Evolutionary conservation across 1,140 invertebrate species (phyloP).

Genomic region (Ridgeia piscesae): DNA sequence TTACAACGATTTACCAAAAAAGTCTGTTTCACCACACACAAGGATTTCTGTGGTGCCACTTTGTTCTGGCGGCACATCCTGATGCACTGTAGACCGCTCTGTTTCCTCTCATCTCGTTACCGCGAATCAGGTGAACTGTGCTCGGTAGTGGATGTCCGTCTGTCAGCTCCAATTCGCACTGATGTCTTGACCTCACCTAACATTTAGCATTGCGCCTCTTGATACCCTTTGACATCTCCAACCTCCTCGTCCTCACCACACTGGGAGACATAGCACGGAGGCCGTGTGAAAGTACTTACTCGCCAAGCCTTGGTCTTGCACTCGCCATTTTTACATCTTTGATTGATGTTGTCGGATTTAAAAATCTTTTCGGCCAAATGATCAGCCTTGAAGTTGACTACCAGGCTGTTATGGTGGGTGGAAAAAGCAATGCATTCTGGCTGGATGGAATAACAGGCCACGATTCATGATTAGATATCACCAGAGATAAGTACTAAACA

Average conservation of each 20-base stretch:
- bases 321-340: background rate
- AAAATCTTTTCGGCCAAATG: background rate
- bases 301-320: background rate
- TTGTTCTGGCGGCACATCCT: background rate
- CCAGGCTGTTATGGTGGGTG: background rate
- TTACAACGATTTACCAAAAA: background rate
- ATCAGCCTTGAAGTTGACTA: background rate
- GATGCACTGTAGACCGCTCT: background rate
- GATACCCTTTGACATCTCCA: background rate
- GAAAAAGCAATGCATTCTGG: background rate
- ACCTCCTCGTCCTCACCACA: background rate
- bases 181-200: background rate
- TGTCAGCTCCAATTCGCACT: background rate
- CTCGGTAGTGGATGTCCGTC: background rate
- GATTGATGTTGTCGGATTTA: background rate
- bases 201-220: background rate
- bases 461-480: background rate
- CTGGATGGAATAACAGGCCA: background rate
- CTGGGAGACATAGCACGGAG: background rate
- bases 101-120: background rate
- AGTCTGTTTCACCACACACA: too few relatives aligned
- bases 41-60: too few relatives aligned
- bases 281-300: background rate
- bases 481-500: background rate
- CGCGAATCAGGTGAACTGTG: background rate